Evolutionary conservation across 1,140 invertebrate genomes (phyloP).

Genomic region (Trigoniulus corallinus): DNA sequence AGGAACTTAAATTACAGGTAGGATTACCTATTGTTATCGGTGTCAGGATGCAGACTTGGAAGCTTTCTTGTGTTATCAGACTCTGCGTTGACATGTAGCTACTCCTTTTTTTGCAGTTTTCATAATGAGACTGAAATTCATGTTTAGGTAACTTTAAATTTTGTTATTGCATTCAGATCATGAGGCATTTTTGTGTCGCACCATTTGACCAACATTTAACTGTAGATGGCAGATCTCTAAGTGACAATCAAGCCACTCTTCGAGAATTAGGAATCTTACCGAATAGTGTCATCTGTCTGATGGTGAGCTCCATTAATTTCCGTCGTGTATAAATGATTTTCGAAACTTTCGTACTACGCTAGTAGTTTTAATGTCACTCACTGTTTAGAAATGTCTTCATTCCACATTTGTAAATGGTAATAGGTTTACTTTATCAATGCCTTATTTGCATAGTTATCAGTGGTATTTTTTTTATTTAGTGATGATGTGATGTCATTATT

Average conservation of each 20-base stretch:
- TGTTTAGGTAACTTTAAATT: not conserved
- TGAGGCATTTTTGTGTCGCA: slow-evolving; percentile 29
- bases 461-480: too few species aligned
- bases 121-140: not conserved
- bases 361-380: too few species aligned
- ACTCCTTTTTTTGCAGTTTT: not conserved
- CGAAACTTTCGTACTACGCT: too few species aligned
- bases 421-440: too few species aligned
- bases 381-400: too few species aligned
- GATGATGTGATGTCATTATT: too few species aligned
- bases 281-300: slow-evolving; percentile 27
- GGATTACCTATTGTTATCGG: not conserved
- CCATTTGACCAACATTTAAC: slow-evolving; percentile 34
- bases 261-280: slow-evolving; percentile 27
- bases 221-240: slow-evolving; percentile 24
- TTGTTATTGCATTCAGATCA: slow-evolving; percentile 22
- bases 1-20: slow-evolving; percentile 25
- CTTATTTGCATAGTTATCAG: too few species aligned
- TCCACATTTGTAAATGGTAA: too few species aligned
- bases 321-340: too few species aligned
- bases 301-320: slow-evolving; percentile 26
- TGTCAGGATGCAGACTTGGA: not conserved
- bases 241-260: slow-evolving; percentile 24
- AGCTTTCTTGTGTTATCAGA: not conserved
- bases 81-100: not conserved